Evolutionary conservation across 2,888 invertebrate species (phyloP).

Genomic region (Mongoloraphidia duomilia): DNA sequence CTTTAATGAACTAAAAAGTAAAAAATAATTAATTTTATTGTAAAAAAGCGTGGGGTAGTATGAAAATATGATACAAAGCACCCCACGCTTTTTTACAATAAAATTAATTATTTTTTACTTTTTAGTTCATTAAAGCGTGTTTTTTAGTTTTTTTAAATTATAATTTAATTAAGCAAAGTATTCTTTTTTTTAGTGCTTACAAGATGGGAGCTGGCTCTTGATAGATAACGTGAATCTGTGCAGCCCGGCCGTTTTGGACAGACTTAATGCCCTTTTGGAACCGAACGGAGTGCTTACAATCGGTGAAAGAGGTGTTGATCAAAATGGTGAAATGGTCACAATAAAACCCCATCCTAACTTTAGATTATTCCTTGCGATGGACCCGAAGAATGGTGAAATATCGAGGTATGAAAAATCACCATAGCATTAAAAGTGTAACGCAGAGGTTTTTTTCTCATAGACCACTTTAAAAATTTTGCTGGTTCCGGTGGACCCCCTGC

Average conservation of each 20-base stretch:
- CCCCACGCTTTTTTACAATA: too few relatives aligned
- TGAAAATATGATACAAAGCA: too few relatives aligned
- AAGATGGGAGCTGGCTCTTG: slow-evolving; percentile 70
- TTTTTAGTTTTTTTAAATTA: too few relatives aligned
- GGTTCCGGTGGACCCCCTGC: too few relatives aligned
- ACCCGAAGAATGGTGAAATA: slow-evolving; percentile 89
- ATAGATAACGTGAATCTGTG: slow-evolving; percentile 91
- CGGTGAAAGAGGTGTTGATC: slow-evolving; percentile 75
- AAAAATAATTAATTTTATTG: too few relatives aligned
- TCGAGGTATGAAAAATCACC: slow-evolving; percentile 44
- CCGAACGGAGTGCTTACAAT: slow-evolving; percentile 78
- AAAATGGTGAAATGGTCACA: slow-evolving; percentile 51
- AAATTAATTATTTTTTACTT: too few relatives aligned
- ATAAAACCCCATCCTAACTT: slow-evolving; percentile 82
- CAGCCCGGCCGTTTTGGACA: slow-evolving; percentile 90
- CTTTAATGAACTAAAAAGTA: too few relatives aligned
- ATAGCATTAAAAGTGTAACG: slow-evolving; percentile 1
- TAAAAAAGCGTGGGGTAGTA: too few relatives aligned
- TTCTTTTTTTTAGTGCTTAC: slow-evolving; percentile 42
- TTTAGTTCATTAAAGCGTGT: too few relatives aligned
- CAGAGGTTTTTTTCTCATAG: too few relatives aligned
- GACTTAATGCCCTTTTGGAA: slow-evolving; percentile 90
- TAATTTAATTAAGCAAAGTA: not conserved
- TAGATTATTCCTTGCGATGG: slow-evolving; percentile 86
- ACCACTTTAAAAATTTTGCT: too few relatives aligned